Evolutionary conservation across 1,140 invertebrate species (phyloP).

Genomic region (Halictus rubicundus): DNA sequence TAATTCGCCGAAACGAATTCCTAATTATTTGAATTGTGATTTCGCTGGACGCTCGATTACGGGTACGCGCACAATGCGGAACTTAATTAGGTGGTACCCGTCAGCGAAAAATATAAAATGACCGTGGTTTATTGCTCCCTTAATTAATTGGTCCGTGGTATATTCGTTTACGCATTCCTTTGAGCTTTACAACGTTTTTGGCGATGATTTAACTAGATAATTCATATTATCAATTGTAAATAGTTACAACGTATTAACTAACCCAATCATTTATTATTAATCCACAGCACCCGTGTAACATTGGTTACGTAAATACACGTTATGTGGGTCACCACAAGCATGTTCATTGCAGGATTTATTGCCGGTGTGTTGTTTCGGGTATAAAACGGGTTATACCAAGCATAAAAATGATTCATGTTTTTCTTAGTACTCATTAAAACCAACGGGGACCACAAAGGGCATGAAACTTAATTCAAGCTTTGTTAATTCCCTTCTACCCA

Average conservation of each 20-base stretch:
- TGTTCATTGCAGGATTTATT: neutral
- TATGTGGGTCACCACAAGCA: neutral
- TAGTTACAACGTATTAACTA: too few relatives aligned
- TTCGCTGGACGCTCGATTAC: neutral
- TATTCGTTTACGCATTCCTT: too few relatives aligned
- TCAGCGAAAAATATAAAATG: neutral
- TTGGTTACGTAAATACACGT: too few relatives aligned
- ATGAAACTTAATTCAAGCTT: conserved; percentile 5
- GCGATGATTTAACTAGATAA: too few relatives aligned
- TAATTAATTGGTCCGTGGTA: too few relatives aligned
- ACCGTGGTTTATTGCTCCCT: too few relatives aligned
- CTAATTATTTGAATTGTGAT: neutral
- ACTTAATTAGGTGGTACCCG: neutral
- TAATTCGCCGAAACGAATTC: neutral
- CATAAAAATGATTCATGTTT: neutral
- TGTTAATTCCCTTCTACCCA: neutral
- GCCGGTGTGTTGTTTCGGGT: neutral
- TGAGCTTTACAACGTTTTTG: too few relatives aligned
- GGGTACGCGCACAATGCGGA: neutral
- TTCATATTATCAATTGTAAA: too few relatives aligned
- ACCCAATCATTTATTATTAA: too few relatives aligned
- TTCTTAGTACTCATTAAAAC: neutral
- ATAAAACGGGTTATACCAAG: neutral
- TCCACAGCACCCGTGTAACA: too few relatives aligned
- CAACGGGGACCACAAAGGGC: neutral